Percentiles rank a stretch among this genome's conserved stretches.
These are phyloP conservation scores for Lethrus apterus DNA, from an alignment of 1,140 invertebrate genomes.

Conservation along the genomic window DNA sequence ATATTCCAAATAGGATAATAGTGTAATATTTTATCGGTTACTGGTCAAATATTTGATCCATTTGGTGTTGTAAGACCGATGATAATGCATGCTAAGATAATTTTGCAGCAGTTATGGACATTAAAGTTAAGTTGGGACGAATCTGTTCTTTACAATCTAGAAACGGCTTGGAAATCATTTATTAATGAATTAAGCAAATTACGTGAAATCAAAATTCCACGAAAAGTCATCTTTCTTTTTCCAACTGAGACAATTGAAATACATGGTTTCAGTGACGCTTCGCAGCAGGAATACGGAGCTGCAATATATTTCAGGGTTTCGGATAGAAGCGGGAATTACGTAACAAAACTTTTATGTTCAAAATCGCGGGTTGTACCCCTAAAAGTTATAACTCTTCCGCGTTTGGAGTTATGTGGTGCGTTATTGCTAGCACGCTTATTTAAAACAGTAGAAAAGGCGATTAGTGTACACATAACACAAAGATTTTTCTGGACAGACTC, in stretches of 20 bases:
- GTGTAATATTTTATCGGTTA: conserved; percentile 24
- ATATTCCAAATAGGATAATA: too few relatives aligned
- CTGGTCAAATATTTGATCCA: conserved; percentile 26
- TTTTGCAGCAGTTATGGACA: conserved; percentile 28
- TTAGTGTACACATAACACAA: too few relatives aligned
- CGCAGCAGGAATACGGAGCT: conserved; percentile 26
- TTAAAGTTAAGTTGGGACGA: conserved; percentile 27
- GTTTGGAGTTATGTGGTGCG: too few relatives aligned
- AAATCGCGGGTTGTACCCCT: conserved; percentile 39
- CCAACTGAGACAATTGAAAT: conserved; percentile 20
- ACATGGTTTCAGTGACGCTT: conserved; percentile 34
- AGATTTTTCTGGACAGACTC: too few relatives aligned
- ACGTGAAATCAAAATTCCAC: conserved; percentile 20
- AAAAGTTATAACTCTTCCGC: conserved; percentile 19
- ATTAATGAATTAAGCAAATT: conserved; percentile 15
- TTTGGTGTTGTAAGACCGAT: conserved; percentile 30
- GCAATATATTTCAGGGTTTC: conserved; percentile 26
- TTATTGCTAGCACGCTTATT: too few relatives aligned
- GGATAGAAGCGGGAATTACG: conserved; percentile 10
- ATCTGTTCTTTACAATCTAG: conserved; percentile 18
- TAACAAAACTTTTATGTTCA: conserved; percentile 27
- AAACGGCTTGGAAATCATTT: conserved; percentile 22
- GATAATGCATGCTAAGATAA: conserved; percentile 26
- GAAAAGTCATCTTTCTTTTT: conserved; percentile 16
- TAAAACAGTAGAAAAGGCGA: too few relatives aligned